Base-by-base conservation (phyloP, 1,140 invertebrate genomes). In the Drosophila repletoides region DNA sequence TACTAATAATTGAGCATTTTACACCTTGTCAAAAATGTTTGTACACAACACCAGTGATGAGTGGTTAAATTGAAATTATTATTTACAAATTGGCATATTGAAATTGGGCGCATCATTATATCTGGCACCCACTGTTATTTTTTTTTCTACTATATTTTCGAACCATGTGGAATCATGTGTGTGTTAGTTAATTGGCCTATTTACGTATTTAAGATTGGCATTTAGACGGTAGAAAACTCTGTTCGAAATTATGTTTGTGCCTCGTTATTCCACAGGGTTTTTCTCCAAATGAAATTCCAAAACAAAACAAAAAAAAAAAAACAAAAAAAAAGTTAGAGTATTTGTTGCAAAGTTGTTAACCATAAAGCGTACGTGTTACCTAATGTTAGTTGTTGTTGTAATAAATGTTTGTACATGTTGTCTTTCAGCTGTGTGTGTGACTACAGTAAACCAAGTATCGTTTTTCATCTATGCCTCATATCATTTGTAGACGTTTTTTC, bases 331-430 rank as follows among this genome's bases (percentile, higher is more conserved):
- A 12, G 36, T 33, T 51, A 34, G 22, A 14, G 38, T 69, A 64
- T 55, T 69, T 69, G 59, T 64, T 56, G 29, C 29, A 51, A 70
- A 64, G 51, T 56, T 70, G 66, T 60, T 64, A 28, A 64, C 26
- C 14, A 41, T 52, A 45, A 61, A 52, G 29, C 46, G 64, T 61
- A 41, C 28, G 45, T 75, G 65, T 75, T 75, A 64, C 46, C 72
- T 45, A 77, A 64, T 86, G 80, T 86, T 86, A 72, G 81, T 86
- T 86, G 80, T 86, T 86, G 80, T 86, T 86, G 80, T 86, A 68
- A 69, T 80, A 43, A 76, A 63, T 81, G 76, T 81, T 76, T 86
- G 75, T 86, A 73, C 53, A 48, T 80, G 80, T 87, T 86, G 72
- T 86, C 52, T 74, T 52, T 56, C 80, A 68, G 58, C 49, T 58